A percentile compares a stretch with the other conserved stretches of the same genome.
These are phyloP conservation scores for Orycteropus afer DNA, from an alignment of 2,113 vertebrate species.

Conservation along the genomic window DNA sequence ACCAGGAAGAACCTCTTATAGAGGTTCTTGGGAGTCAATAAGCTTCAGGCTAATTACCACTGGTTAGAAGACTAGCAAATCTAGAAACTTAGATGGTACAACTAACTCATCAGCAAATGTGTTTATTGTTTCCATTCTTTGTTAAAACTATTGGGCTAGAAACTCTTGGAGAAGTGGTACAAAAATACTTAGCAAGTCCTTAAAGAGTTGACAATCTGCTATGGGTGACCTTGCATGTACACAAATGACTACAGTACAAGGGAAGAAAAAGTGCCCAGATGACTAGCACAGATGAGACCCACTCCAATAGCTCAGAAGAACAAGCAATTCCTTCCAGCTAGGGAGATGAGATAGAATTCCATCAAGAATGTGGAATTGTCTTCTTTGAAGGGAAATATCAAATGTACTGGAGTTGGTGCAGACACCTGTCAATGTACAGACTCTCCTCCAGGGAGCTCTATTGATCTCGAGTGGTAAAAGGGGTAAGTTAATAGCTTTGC, in stretches of 20 bases:
- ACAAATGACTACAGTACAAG: background rate
- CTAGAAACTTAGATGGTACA: background rate
- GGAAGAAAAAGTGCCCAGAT: background rate
- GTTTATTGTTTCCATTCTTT: background rate
- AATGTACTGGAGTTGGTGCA: background rate
- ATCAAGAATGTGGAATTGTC: background rate
- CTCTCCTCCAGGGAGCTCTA: background rate
- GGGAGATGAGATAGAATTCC: background rate
- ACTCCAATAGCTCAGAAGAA: background rate
- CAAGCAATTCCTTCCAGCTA: background rate
- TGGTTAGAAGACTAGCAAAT: background rate
- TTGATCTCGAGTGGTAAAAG: background rate
- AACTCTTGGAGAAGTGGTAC: background rate
- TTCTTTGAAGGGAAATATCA: background rate
- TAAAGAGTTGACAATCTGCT: background rate
- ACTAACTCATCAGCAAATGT: background rate
- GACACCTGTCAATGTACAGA: background rate
- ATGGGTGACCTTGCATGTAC: background rate
- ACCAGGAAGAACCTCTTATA: background rate
- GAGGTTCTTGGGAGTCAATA: background rate
- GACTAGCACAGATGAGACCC: slow-evolving; percentile 4
- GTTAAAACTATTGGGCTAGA: background rate
- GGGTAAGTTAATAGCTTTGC: background rate
- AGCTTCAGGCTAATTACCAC: background rate
- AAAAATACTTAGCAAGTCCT: background rate